phyloP scores from a whole-genome alignment of 2,113 vertebrate genomes.

The Apistogramma diplotaenia region DNA sequence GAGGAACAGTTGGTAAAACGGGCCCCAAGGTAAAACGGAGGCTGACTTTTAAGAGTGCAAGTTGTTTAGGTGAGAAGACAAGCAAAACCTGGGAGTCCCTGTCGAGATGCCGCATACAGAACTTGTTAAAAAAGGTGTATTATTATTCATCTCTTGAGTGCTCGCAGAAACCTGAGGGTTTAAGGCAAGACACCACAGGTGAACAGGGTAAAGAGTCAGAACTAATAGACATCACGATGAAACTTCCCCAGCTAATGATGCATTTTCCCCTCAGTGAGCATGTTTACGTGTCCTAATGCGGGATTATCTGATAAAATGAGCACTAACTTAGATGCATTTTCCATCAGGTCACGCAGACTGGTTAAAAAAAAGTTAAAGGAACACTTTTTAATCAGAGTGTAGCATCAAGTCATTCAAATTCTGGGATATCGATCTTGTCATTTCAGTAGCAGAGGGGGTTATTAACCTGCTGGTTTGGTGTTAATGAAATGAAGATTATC shows the following conservation, averaged over 20 bases:
- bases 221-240: not conserved
- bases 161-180: not conserved
- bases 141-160: not conserved
- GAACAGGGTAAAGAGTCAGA: not conserved
- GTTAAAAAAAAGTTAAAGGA: too few species aligned
- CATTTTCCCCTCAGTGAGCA: not conserved
- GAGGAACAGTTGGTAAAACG: slow-evolving; percentile 20
- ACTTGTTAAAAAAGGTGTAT: not conserved
- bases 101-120: not conserved
- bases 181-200: not conserved
- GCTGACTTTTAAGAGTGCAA: slow-evolving; percentile 1
- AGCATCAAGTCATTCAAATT: too few species aligned
- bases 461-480: too few species aligned
- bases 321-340: not conserved
- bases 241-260: not conserved
- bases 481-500: too few species aligned
- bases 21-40: not conserved
- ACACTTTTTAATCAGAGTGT: too few species aligned
- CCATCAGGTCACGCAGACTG: too few species aligned
- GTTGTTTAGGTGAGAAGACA: slow-evolving; percentile 13
- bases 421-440: too few species aligned
- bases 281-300: not conserved
- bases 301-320: not conserved
- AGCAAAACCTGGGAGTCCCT: not conserved
- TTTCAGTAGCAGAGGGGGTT: too few species aligned